Base-by-base conservation (phyloP, 2,113 vertebrate species). In the Peucedramus taeniatus region DNA sequence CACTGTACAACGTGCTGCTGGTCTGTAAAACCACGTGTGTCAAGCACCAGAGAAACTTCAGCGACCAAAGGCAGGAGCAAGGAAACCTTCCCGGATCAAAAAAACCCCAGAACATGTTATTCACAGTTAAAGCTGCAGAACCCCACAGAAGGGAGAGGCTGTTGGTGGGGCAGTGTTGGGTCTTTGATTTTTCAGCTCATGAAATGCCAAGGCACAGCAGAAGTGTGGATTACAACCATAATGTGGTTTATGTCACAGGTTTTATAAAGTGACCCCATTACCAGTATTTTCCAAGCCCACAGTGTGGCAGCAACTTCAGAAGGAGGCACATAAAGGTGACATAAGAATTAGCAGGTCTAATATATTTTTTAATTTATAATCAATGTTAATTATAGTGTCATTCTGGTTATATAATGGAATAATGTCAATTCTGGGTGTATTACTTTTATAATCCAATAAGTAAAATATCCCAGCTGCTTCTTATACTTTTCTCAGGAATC, bases 151-250 rank as follows among this genome's bases (percentile, higher is more conserved):
- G 1, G 4, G 22, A 16, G 6, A 11, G 10, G 19, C 6, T 39
- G 3, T 4, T 16, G 30, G 40, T 23, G 28, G 28, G 20, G 31
- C 22, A 37, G 9, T 27, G 14, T n/a, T 68, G 39, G n/a, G 24
- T 51, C 84, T 88, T 77, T 84, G 89, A 79, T 83, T 83, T 90
- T 93, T 72, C 71, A 94, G 79, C 64, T 97, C 81, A 71, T 79
- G 88, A 97, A 95, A 80, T 64, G 61, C 56, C 61, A 90, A 81
- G 39, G 39, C 56, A 64, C 45, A 37, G 56, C 56, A 89, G 57
- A 94, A 95, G 18, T 57, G 53, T 88, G 83, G 64, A 83, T 60
- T 78, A 80, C 24, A 39, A 44, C 59, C 63, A 37, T 13, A 5
- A 18, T 11, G 21, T 33, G 53, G 14, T 89, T 95, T 82, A 61